These are phyloP conservation scores for Lichenostomus cassidix DNA, from an alignment of 2,113 vertebrate species.

Conservation along the genomic window DNA sequence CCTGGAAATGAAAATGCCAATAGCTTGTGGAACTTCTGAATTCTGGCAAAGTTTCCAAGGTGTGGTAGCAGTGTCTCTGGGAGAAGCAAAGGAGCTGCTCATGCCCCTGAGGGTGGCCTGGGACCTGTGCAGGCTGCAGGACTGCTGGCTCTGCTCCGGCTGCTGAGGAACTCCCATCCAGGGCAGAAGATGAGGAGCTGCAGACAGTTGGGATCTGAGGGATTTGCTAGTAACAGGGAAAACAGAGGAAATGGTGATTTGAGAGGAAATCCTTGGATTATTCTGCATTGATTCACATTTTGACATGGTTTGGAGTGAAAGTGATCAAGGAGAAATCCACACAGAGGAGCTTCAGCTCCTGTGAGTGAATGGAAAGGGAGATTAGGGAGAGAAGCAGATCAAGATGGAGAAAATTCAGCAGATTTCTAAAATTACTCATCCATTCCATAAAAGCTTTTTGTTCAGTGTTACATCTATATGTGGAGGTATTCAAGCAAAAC, in stretches of 20 bases:
- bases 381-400: background rate
- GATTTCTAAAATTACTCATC: background rate
- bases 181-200: background rate
- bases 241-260: conserved; percentile 22
- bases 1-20: background rate
- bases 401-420: background rate
- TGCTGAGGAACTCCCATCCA: rapidly evolving
- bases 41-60: background rate
- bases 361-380: background rate
- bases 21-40: background rate
- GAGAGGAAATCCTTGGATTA: conserved; percentile 48
- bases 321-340: background rate
- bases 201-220: background rate
- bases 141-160: rapidly evolving
- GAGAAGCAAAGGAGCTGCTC: background rate
- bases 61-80: rapidly evolving
- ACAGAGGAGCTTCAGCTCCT: background rate
- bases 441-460: background rate
- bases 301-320: conserved; percentile 7
- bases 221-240: background rate
- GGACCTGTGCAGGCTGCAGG: background rate
- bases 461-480: background rate
- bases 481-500: background rate
- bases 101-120: background rate
- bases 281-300: background rate